phyloP scores from a whole-genome alignment of 1,140 invertebrate species.

The Scylla paramamosain region DNA sequence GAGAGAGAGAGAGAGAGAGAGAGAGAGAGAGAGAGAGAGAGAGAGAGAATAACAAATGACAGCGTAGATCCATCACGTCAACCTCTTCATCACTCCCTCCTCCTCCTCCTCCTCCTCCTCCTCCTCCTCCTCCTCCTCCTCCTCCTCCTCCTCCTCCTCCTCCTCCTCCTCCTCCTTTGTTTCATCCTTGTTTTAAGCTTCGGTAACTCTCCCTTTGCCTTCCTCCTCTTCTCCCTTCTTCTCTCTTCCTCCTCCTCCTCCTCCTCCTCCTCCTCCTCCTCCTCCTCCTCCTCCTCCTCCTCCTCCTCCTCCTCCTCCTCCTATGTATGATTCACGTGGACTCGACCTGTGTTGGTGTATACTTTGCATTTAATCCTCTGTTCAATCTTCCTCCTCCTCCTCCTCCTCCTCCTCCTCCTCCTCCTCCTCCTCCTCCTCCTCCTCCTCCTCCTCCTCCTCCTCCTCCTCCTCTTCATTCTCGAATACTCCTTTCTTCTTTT shows the following conservation, averaged over 20 bases:
- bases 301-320: neutral
- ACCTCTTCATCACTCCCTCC: neutral
- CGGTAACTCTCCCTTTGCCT: neutral
- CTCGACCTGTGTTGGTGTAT: neutral
- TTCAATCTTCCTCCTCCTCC: neutral
- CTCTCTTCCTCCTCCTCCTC: neutral
- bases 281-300: neutral
- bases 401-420: neutral
- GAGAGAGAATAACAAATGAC: neutral
- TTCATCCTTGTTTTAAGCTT: neutral
- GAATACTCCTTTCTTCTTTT: neutral
- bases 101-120: neutral
- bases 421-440: neutral
- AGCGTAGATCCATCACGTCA: neutral
- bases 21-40: conserved; percentile 38
- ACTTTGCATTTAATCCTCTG: neutral
- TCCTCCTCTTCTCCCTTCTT: neutral
- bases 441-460: neutral
- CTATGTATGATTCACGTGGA: neutral
- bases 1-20: conserved; percentile 27
- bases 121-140: conserved; percentile 16
- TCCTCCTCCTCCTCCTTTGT: neutral
- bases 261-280: neutral
- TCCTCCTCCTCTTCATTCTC: neutral
- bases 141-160: conserved; percentile 15